Evolutionary conservation across 2,113 vertebrate species (phyloP), one percentile per base, ranked within the genome.

Genomic region (Loxodonta africana): DNA sequence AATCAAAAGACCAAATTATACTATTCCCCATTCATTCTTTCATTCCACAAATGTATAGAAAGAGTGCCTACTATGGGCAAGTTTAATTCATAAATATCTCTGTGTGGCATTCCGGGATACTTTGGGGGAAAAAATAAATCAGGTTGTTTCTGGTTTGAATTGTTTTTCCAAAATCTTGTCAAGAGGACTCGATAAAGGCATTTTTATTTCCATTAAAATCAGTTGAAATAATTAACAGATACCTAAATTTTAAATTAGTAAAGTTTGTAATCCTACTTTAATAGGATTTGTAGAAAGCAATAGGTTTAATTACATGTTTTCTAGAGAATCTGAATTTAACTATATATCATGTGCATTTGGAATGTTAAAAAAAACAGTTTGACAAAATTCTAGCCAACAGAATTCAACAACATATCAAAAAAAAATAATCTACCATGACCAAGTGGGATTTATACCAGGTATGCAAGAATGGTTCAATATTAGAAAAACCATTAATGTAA

Each of bases 221-320:
- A 81, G 20, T 57, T 76, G 37, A 88, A 60, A 74, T 93, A 41
- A 95, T 90, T 65, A 73, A 94, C 15, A 37, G 28, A 60, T 67
- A 33, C 1, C 17, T 60, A 28, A 53, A 23, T 18, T 63, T 84
- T 83, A 33, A 88, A 74, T 73, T 76, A 37, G 8, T 53, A 53
- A 12, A 37, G 8, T 65, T 81, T 93, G 1, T 67, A 18, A 14
- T 74, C 18, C 10, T 81, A 88, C 76, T 86, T 74, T 74, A 5
- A 48, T 30, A 94, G 5, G 48, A 53, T 92, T 37, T 63, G 53
- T 67, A 83, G 4, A 5, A 95, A 60, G 2, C 69, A 81, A 83
- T 76, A 82, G 3, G 1, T 57, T 88, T 81, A 76, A 2, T 33
- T 65, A n/a, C 6, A 26, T 3, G 23, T 63, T 84, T 74, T 80